Base-by-base conservation (phyloP, 2,113 vertebrate species). In the Oriolus oriolus region DNA sequence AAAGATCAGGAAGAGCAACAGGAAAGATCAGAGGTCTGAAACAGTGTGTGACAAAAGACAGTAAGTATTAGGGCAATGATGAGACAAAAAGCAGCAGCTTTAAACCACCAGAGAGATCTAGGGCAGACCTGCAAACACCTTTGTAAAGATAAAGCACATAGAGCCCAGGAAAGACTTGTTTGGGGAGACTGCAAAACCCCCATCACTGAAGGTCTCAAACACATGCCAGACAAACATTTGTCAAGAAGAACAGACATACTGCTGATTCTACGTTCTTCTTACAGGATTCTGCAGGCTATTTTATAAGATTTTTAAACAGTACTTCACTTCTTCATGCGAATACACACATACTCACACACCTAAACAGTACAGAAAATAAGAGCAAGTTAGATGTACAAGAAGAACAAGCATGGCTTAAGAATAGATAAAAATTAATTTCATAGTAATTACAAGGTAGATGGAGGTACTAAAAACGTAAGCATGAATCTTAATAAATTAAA, bases 401-500 rank as follows among this genome's bases (percentile, higher is more conserved):
- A 86, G 22, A 94, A 73, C 9, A 93, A 93, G 35, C 7, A 47
- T 33, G 24, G 30, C 9, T 94, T 93, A 84, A 86, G 31, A 94
- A 90, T 44, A 80, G 42, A 70, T n/a, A 70, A 85, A 88, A 85
- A 82, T 21, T 87, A 85, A 84, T 93, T 96, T 96, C 59, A 70
- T 76, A 74, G 20, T 80, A 85, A 94, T 96, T 94, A 77, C 41
- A 69, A 85, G 13, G 37, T 87, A 91, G 42, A 49, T 49, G 7
- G 27, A 91, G 41, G 39, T 81, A 54, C 57, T 78, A 71, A 92
- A 89, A 88, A 82, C 53, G 18, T n/a, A 82, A 93, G n/a, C 65
- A 82, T 87, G 66, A 82, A 74, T 89, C 64, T 77, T 95, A 91
- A 85, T 68, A 94, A 96, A 93, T 91, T 71, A 68, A 75, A 79